Percentiles rank a stretch among this genome's conserved stretches.
Evolutionary conservation across 2,888 invertebrate genomes (phyloP).

Genomic region (Pollenia griseotomentosa): DNA sequence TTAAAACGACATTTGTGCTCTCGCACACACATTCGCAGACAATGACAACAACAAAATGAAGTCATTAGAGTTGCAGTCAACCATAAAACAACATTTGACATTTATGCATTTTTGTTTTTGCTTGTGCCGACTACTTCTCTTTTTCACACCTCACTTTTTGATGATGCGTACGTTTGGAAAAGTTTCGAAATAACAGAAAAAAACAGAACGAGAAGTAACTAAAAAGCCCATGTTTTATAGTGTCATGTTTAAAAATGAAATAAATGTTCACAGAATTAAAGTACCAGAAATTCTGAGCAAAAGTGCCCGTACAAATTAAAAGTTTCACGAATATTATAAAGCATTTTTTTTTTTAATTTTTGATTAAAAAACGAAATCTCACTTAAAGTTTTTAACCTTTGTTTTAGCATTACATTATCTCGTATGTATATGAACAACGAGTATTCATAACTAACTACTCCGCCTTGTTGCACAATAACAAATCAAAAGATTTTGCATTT

Average conservation of each 20-base stretch:
- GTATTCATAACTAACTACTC: background rate
- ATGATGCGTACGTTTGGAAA: background rate
- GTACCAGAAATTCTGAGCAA: too few relatives aligned
- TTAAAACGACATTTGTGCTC: conserved; percentile 3
- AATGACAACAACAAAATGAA: conserved; percentile 17
- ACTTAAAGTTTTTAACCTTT: background rate
- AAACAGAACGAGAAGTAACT: background rate
- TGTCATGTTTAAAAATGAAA: background rate
- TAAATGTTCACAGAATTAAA: background rate
- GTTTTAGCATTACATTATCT: background rate
- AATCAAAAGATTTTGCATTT: conserved; percentile 15
- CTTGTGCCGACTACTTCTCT: background rate
- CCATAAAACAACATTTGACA: conserved; percentile 68
- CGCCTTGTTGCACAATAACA: conserved; percentile 23
- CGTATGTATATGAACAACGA: background rate
- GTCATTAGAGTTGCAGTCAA: conserved; percentile 67
- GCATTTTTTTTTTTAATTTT: too few relatives aligned
- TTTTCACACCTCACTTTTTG: background rate
- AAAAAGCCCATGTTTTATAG: background rate
- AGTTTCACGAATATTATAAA: too few relatives aligned
- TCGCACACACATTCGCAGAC: background rate
- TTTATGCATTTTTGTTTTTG: conserved; percentile 52
- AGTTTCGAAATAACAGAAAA: background rate
- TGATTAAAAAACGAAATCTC: background rate
- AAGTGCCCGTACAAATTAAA: too few relatives aligned